Percentiles rank a stretch among this genome's conserved stretches.
phyloP scores from a whole-genome alignment of 53 echinoderm and acorn worm genomes.

The Antedon mediterranea region DNA sequence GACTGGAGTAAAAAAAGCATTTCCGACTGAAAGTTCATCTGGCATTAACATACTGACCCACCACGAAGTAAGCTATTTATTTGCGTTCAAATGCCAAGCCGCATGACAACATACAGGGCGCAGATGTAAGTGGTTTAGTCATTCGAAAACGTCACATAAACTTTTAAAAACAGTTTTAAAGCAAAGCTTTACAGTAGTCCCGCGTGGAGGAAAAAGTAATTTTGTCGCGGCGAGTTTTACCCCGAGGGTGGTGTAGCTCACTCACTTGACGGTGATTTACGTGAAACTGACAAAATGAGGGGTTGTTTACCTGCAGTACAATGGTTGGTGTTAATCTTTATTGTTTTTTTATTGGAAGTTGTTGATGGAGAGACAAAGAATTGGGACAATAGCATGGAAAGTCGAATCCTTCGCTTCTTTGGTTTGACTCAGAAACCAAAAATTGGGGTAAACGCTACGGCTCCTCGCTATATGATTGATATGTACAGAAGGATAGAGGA shows the following conservation, averaged over 20 bases:
- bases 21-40: neutral
- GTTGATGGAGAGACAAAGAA: slow-evolving; percentile 16
- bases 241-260: neutral
- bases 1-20: neutral
- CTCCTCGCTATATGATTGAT: slow-evolving; percentile 95
- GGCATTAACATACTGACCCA: neutral
- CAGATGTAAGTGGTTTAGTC: neutral
- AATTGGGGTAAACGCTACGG: slow-evolving; percentile 70
- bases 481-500: slow-evolving; percentile 48
- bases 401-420: slow-evolving; percentile 60
- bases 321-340: slow-evolving; percentile 4
- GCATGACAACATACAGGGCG: neutral
- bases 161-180: neutral
- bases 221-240: neutral
- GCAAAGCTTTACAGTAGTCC: neutral
- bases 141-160: neutral
- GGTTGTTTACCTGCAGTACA: neutral
- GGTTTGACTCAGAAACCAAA: slow-evolving; percentile 67
- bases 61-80: neutral
- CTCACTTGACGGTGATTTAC: no score
- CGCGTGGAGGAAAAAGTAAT: neutral
- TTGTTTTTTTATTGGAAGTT: slow-evolving; percentile 5
- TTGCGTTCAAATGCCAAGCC: neutral
- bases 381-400: slow-evolving; percentile 54
- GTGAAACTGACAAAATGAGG: neutral